phyloP scores from a whole-genome alignment of 2,888 invertebrate species.

The Dicyrtomina minuta region DNA sequence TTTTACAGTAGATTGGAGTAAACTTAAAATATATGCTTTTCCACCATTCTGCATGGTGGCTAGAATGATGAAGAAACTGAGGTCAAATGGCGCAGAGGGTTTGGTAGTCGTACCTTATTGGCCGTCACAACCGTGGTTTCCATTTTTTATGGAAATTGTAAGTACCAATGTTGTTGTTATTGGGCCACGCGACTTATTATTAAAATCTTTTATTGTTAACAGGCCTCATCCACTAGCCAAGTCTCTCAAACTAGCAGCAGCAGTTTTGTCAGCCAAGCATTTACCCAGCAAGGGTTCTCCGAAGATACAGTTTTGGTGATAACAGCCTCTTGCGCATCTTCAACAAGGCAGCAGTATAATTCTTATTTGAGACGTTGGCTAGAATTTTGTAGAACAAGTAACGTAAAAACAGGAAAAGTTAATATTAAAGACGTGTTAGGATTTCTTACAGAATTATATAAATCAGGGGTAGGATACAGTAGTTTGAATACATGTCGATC shows the following conservation, averaged over 20 bases:
- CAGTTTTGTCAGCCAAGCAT: slow-evolving; percentile 4
- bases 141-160: slow-evolving; percentile 23
- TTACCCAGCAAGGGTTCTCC: neutral
- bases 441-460: slow-evolving; percentile 16
- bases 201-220: slow-evolving; percentile 15
- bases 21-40: slow-evolving; percentile 34
- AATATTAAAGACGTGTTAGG: slow-evolving; percentile 1
- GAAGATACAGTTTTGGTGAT: neutral
- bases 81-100: slow-evolving; percentile 27
- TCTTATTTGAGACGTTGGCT: slow-evolving; percentile 4
- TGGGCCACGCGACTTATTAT: slow-evolving; percentile 11
- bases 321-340: neutral
- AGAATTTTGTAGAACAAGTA: neutral
- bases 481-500: slow-evolving; percentile 23
- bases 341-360: slow-evolving; percentile 8
- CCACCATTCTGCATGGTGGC: slow-evolving; percentile 34
- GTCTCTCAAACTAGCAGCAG: neutral
- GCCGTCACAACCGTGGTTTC: too few species aligned
- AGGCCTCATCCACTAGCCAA: neutral
- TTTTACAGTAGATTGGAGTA: slow-evolving; percentile 34
- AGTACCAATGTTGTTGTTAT: slow-evolving; percentile 26
- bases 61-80: slow-evolving; percentile 36
- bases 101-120: slow-evolving; percentile 41
- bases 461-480: slow-evolving; percentile 10
- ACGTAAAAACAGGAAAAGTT: neutral